Percentiles rank a stretch among this genome's conserved stretches.
These are phyloP conservation scores for Nasonovia ribisnigri DNA, from an alignment of 2,888 invertebrate genomes.

Conservation along the genomic window DNA sequence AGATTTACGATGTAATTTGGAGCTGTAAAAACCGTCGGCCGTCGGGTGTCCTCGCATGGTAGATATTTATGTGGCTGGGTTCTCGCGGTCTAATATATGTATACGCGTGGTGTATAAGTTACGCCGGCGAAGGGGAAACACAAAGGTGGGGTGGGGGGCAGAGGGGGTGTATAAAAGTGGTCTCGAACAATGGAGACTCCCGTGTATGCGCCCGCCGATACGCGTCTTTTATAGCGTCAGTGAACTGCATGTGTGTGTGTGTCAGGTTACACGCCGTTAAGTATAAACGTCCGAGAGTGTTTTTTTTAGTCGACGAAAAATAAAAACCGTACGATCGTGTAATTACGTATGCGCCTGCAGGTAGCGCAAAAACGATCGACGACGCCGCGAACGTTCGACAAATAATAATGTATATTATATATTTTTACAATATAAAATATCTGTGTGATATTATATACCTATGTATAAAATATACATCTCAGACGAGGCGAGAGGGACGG, in stretches of 20 bases:
- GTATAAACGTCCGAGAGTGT: background rate
- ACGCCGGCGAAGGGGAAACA: background rate
- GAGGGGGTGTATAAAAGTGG: background rate
- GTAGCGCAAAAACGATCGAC: background rate
- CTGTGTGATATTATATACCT: background rate
- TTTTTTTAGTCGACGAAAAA: background rate
- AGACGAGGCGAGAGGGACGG: background rate
- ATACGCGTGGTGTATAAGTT: background rate
- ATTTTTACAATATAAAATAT: background rate
- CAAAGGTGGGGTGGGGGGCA: background rate
- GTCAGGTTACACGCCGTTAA: background rate
- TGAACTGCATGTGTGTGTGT: background rate
- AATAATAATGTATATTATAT: background rate
- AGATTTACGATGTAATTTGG: conserved; percentile 53
- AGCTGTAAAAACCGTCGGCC: conserved; percentile 24
- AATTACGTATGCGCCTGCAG: background rate
- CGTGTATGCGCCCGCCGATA: background rate
- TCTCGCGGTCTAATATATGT: conserved; percentile 39
- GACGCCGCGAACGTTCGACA: background rate
- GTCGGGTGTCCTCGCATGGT: conserved; percentile 15
- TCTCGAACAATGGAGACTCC: background rate
- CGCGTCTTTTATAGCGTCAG: background rate
- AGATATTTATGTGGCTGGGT: conserved; percentile 37
- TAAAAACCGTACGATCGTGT: background rate
- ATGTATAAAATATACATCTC: background rate